Base-by-base conservation (phyloP, 2,888 invertebrate species). In the Dryobota labecula region DNA sequence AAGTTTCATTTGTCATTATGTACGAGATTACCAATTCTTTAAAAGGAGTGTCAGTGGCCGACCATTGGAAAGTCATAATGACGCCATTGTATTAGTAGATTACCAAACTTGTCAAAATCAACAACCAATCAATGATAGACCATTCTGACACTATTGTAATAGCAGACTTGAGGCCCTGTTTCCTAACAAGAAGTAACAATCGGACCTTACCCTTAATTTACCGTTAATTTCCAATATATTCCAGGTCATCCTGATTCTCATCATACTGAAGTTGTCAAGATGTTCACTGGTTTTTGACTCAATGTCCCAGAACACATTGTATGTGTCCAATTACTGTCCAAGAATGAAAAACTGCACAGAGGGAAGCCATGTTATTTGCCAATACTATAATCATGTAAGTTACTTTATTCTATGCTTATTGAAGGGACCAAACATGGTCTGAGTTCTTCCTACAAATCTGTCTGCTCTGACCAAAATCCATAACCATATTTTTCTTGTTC, bases 311-410 rank as follows among this genome's bases (percentile, higher is more conserved):
- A 67, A 78, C 2, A 57, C 66, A 0, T n/a, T 73, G 8, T 73
- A 73, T 27, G 66, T 82, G 2, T 67, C 82, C 2, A 64, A 47
- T 9, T 80, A 80, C 45, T 80, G 80, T 43, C 82, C 82, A 24
- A 54, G 1, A 20, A 70, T 70, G 49, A 70, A 65, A 24, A 47
- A 64, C n/a, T 80, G 80, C 36, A n/a, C 36, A 15, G 70, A 80
- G 1, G 80, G 80, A 3, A 47, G 70, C 3, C 80, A 80, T 53
- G 80, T 82, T 0, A 67, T 82, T 56, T 76, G 73, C 8, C 68
- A 69, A 45, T 80, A 83, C 33, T 70, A 80, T 49, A 43, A 78
- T 20, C 70, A 63, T 43, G 80, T 80, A 51, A 82, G 80, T 54
- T 20, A 30, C 2, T 15, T 45, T n/a, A 2, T 15, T n/a, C 2